These are phyloP conservation scores for Cerastoderma edule DNA, from an alignment of 2,888 invertebrate genomes.

Conservation along the genomic window DNA sequence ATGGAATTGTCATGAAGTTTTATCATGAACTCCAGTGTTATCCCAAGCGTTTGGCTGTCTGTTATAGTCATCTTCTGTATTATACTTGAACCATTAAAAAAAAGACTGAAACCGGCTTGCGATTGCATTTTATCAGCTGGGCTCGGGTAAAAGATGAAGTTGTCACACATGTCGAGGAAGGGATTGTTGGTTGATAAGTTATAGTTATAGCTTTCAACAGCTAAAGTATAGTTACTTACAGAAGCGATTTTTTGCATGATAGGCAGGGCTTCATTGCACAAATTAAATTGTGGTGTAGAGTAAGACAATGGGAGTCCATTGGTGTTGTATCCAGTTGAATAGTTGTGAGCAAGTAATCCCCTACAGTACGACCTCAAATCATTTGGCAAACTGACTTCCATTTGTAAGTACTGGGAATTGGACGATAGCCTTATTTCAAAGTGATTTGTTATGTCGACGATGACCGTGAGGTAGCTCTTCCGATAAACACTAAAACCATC, in stretches of 20 bases:
- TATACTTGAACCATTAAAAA: slow-evolving; percentile 57
- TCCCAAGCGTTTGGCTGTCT: slow-evolving; percentile 30
- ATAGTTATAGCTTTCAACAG: slow-evolving; percentile 26
- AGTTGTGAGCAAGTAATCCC: slow-evolving; percentile 66
- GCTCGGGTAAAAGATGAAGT: slow-evolving; percentile 60
- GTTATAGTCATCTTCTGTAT: slow-evolving; percentile 48
- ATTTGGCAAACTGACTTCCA: slow-evolving; percentile 38
- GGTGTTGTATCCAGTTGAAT: slow-evolving; percentile 42
- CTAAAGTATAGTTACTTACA: slow-evolving; percentile 28
- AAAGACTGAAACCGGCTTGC: slow-evolving; percentile 65
- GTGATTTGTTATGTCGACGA: slow-evolving; percentile 45
- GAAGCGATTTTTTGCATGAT: slow-evolving; percentile 26
- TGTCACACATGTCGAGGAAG: slow-evolving; percentile 61
- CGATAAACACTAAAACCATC: slow-evolving; percentile 61
- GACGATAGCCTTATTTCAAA: slow-evolving; percentile 50
- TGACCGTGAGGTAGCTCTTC: slow-evolving; percentile 45
- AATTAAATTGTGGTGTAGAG: slow-evolving; percentile 37
- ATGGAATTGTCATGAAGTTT: slow-evolving; percentile 40
- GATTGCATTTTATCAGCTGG: slow-evolving; percentile 45
- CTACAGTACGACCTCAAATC: slow-evolving; percentile 39
- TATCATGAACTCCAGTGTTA: slow-evolving; percentile 66
- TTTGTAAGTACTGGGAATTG: slow-evolving; percentile 60
- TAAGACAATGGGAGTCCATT: slow-evolving; percentile 43
- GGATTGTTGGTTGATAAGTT: slow-evolving; percentile 29
- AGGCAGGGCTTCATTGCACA: slow-evolving; percentile 44